A percentile compares a stretch with the other conserved stretches of the same genome.
Evolutionary conservation across 2,113 vertebrate species (phyloP).

Genomic region (Melozone crissalis): DNA sequence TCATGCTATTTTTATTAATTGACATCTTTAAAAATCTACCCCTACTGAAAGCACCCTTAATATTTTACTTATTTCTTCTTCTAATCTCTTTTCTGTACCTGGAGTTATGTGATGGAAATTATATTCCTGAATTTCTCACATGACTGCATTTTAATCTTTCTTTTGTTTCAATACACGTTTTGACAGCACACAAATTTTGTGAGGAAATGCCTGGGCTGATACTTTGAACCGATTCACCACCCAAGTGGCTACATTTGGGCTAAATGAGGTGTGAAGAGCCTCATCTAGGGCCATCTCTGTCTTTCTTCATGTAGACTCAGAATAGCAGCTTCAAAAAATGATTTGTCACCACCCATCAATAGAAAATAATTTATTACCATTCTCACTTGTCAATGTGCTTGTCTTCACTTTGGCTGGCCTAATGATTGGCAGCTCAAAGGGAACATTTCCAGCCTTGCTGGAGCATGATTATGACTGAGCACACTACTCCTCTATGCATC

Average conservation of each 20-base stretch:
- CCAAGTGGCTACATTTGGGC: constrained; percentile 94
- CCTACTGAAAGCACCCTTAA: constrained; percentile 3
- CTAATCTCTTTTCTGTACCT: constrained; percentile 7
- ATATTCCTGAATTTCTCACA: constrained; percentile 44
- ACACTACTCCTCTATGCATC: constrained; percentile 61
- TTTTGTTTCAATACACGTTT: constrained; percentile 66
- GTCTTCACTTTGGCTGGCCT: constrained; percentile 79
- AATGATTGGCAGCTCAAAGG: constrained; percentile 80
- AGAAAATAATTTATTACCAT: constrained; percentile 97
- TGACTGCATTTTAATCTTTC: constrained; percentile 64
- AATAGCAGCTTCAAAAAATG: constrained; percentile 82
- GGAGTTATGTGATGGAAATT: constrained; percentile 42
- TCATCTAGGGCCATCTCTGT: constrained; percentile 83
- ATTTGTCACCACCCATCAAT: constrained; percentile 95
- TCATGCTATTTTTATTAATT: constrained; percentile 62
- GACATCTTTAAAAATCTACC: constrained; percentile 49
- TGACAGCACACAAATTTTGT: constrained; percentile 85
- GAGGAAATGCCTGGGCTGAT: constrained; percentile 83
- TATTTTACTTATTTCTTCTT: constrained; percentile 49
- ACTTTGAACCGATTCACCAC: constrained; percentile 88
- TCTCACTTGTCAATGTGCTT: constrained; percentile 88
- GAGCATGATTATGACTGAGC: constrained; percentile 73
- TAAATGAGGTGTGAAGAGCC: constrained; percentile 98
- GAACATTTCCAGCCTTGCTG: constrained; percentile 76
- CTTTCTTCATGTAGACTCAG: constrained; percentile 73